These are phyloP conservation scores for Dallia pectoralis DNA, from an alignment of 2,797 vertebrate species.

Conservation along the genomic window DNA sequence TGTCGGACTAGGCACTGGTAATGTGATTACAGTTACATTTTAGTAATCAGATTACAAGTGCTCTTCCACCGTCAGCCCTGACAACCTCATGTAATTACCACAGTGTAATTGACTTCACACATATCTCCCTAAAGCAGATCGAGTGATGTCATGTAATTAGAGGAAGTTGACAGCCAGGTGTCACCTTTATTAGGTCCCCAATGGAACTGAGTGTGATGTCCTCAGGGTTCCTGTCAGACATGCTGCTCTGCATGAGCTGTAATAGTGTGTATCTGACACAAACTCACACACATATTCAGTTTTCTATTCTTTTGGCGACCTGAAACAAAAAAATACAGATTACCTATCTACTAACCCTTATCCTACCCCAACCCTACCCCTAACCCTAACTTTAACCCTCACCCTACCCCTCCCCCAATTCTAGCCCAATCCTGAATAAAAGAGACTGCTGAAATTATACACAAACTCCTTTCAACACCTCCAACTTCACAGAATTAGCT, in stretches of 20 bases:
- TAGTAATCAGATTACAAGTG: too few species aligned
- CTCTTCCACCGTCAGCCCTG: not conserved
- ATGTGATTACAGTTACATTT: too few species aligned
- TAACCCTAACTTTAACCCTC: too few species aligned
- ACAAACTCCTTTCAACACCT: too few species aligned
- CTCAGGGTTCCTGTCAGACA: not conserved
- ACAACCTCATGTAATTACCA: slow-evolving; percentile 4
- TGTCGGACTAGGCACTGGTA: too few species aligned
- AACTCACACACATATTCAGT: not conserved
- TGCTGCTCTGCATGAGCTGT: not conserved
- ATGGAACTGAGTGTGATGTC: not conserved
- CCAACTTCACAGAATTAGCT: too few species aligned
- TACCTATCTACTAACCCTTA: too few species aligned
- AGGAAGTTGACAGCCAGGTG: not conserved
- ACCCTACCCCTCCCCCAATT: too few species aligned
- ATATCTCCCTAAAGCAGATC: not conserved
- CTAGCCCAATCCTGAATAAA: too few species aligned
- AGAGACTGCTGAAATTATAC: too few species aligned
- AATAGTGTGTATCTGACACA: not conserved
- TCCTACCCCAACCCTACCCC: too few species aligned
- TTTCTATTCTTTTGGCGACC: not conserved
- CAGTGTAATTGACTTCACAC: slow-evolving; percentile 1
- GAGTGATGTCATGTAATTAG: not conserved
- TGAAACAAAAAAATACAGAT: too few species aligned
- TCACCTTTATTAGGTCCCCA: not conserved